Base-by-base conservation (phyloP, 2,797 vertebrate genomes). In the Diplodus puntazzo region DNA sequence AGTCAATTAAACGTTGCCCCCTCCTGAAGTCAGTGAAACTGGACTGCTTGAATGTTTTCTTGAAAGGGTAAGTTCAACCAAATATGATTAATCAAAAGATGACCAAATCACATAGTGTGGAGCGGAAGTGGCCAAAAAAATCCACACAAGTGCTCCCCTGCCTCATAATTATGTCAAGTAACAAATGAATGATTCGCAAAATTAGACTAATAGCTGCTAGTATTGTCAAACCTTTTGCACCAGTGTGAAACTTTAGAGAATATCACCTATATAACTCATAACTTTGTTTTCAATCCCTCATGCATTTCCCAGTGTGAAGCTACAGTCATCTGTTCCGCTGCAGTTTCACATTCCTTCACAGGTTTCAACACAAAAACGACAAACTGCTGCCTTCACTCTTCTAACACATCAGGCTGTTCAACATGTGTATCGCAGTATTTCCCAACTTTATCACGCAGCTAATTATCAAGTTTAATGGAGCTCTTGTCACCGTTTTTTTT, bases 391-490 rank as follows among this genome's bases (percentile, higher is more conserved):
- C 11, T 65, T 69, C 23, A 30, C 62, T 45, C 12, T 5, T 52
- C 27, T 39, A 67, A 68, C 25, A 63, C 49, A n/a, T 52, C 16
- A 18, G n/a, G 25, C 21, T 59, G 25, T 52, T n/a, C 39, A 66
- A 58, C 67, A 67, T 2, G 3, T 54, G 42, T 14, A 16, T 1
- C n/a, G 27, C 27, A 60, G 57, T 54, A 70, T 72, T 69, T 43
- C 27, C 71, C 3, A 72, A 75, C 43, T 72, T 65, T 42, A 73
- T 75, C 66, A 58, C 61, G 12, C 67, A 75, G 58, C 58, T 72
- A 80, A 83, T 83, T 67, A 80, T 80, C 67, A 45, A 61, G 39
- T 72, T 80, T 75, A 86, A 77, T 65, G 30, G 50, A 66, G 57
- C 46, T 55, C 25, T 71, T 61, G 46, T 52, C 53, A 60, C 62